These are phyloP conservation scores for Dufourea novaeangliae DNA, from an alignment of 1,140 invertebrate species.

Conservation along the genomic window DNA sequence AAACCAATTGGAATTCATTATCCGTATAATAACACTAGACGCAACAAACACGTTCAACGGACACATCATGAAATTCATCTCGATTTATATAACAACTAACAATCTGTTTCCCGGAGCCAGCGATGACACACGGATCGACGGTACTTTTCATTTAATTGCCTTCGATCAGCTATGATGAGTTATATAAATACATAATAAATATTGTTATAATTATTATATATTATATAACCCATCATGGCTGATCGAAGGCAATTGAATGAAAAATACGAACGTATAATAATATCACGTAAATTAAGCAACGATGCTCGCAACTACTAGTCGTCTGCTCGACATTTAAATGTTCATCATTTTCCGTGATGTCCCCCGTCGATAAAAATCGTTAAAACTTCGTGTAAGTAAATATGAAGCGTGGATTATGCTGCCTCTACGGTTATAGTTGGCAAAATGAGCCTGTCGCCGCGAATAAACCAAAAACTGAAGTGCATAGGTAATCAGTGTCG, in stretches of 20 bases:
- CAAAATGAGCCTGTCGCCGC: conserved; percentile 29
- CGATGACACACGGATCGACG: background rate
- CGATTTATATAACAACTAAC: conserved; percentile 13
- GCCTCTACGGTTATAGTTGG: conserved; percentile 8
- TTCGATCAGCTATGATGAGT: conserved; percentile 9
- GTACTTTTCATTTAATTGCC: conserved; percentile 17
- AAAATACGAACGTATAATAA: background rate
- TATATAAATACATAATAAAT: too few species aligned
- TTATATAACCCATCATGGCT: too few species aligned
- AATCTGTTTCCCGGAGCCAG: background rate
- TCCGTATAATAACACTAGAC: background rate
- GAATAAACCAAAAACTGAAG: conserved; percentile 41
- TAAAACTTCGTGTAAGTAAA: conserved; percentile 3
- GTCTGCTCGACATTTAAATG: background rate
- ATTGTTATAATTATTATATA: too few species aligned
- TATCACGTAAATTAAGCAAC: conserved; percentile 1
- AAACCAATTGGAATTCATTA: conserved; percentile 10
- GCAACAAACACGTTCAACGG: background rate
- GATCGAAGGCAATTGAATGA: too few species aligned
- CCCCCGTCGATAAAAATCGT: background rate
- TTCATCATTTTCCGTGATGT: background rate
- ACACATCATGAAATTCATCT: background rate
- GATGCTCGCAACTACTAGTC: background rate
- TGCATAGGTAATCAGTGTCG: conserved; percentile 54
- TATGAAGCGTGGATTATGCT: background rate